Base-by-base conservation (phyloP, 23 tunicate species). In the Trididemnum nubilum region DNA sequence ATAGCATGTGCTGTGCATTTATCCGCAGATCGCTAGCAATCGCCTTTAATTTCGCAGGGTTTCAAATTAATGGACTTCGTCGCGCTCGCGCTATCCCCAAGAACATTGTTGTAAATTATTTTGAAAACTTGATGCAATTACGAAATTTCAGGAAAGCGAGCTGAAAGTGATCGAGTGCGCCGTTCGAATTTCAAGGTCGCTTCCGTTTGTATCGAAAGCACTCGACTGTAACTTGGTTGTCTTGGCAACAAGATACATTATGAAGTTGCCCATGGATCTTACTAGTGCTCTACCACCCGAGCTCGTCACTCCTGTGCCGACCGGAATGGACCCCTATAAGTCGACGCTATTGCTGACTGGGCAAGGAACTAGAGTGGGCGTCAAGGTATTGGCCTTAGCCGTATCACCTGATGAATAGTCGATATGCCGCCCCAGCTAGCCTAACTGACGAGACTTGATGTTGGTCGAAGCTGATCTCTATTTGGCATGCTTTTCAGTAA, bases 111-210 rank as follows among this genome's bases (percentile, higher is more conserved):
- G n/a, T n/a, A n/a, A n/a, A n/a, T n/a, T n/a, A n/a, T n/a, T n/a
- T n/a, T n/a, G n/a, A n/a, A n/a, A n/a, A n/a, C n/a, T n/a, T n/a
- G n/a, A n/a, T n/a, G n/a, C n/a, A n/a, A n/a, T n/a, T n/a, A n/a
- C n/a, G n/a, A n/a, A 44, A 25, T 69, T 51, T 57, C 64, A 93
- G 86, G 93, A 93, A 74, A 93, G 88, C 61, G 78, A 93, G 34
- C 75, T 93, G 64, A 87, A 93, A 80, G 98, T 93, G 40, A 93
- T 93, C 74, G 98, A 93, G 52, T 93, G 98, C 86, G 88, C 88
- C 44, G 98, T 93, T 0, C 72, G 98, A 61, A 90, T 87, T 2
- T 93, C 98, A 0, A 65, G 98, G 3, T 93, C 98, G 0, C 88
- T 93, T 35, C 98, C 98, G 59, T 93, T 93, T 81, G 98, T 93